Percentiles rank a stretch among this genome's conserved stretches.
Evolutionary conservation across 2,797 vertebrate genomes (phyloP).

Genomic region (Macrochelys suwanniensis): DNA sequence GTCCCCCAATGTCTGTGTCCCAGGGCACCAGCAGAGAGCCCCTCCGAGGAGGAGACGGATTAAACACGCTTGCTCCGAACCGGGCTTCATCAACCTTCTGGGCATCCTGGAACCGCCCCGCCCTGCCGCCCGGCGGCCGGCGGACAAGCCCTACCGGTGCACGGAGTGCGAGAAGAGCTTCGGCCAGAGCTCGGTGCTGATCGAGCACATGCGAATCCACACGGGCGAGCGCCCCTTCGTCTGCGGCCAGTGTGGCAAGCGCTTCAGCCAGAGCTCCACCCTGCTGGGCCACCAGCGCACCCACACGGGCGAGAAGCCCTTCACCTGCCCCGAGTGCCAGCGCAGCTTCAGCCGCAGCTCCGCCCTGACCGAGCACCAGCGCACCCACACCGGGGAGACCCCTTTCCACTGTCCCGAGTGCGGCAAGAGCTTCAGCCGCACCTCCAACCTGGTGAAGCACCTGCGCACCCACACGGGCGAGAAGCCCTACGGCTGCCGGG

Average conservation of each 20-base stretch:
- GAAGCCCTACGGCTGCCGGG: slow-evolving; percentile 17
- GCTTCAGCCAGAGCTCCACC: slow-evolving; percentile 54
- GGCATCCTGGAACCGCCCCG: slow-evolving; percentile 32
- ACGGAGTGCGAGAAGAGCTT: slow-evolving; percentile 29
- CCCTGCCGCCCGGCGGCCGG: background rate
- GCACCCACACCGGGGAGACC: slow-evolving; percentile 32
- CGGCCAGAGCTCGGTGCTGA: slow-evolving; percentile 38
- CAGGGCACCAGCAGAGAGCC: background rate
- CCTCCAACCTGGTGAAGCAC: slow-evolving; percentile 51
- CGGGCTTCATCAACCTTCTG: slow-evolving; percentile 41
- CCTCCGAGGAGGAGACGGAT: background rate
- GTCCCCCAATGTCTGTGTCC: background rate
- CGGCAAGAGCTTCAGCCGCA: slow-evolving; percentile 24
- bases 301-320: slow-evolving; percentile 48
- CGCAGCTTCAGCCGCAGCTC: slow-evolving; percentile 31
- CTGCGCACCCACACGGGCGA: slow-evolving; percentile 46
- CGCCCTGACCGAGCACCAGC: slow-evolving; percentile 22
- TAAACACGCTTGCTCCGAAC: background rate
- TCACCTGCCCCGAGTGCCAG: background rate
- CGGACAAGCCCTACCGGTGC: slow-evolving; percentile 20
- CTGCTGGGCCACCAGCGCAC: slow-evolving; percentile 38
- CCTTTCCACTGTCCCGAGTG: slow-evolving; percentile 42
- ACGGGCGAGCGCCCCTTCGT: slow-evolving; percentile 35
- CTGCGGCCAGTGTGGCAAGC: slow-evolving; percentile 38
- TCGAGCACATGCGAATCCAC: slow-evolving; percentile 48